Percentiles rank a stretch among this genome's conserved stretches.
Evolutionary conservation across 92 coral and sea anemone species (phyloP).

Genomic region (Pocillopora grandis): DNA sequence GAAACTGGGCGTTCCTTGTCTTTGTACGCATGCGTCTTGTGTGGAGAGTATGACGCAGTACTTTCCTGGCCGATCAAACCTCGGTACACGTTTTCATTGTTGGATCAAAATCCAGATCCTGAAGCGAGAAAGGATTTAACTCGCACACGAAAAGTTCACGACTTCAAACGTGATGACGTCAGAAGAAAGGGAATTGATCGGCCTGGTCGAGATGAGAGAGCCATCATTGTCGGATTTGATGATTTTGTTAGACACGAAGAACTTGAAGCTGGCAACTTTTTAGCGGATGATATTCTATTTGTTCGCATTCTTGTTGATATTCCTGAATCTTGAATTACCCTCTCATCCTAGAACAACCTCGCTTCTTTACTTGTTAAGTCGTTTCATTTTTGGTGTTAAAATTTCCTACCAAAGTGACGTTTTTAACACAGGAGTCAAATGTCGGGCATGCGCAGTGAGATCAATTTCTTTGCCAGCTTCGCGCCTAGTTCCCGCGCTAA

Average conservation of each 20-base stretch:
- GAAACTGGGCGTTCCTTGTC: constrained; percentile 81
- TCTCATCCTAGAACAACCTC: too few relatives aligned
- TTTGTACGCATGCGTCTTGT: constrained; percentile 89
- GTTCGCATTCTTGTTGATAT: constrained; percentile 85
- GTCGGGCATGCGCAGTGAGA: too few relatives aligned
- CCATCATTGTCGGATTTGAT: constrained; percentile 98
- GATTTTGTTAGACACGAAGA: constrained; percentile 87
- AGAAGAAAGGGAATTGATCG: constrained; percentile 90
- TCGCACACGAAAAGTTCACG: constrained; percentile 93
- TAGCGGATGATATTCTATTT: constrained; percentile 76
- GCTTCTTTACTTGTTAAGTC: too few relatives aligned
- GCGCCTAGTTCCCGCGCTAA: too few relatives aligned
- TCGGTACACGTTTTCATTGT: constrained; percentile 80
- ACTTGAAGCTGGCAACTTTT: constrained; percentile 72
- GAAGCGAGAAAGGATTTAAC: constrained; percentile 80
- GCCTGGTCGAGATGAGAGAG: constrained; percentile 92
- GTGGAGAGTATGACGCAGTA: constrained; percentile 92
- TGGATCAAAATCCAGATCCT: constrained; percentile 82
- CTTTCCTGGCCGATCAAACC: constrained; percentile 98
- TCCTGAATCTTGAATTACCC: constrained; percentile 39
- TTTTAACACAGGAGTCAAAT: too few relatives aligned
- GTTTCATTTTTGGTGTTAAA: too few relatives aligned
- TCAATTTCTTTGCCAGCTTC: too few relatives aligned
- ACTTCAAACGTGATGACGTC: constrained; percentile 91
- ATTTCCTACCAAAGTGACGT: too few relatives aligned